Base-by-base conservation (phyloP, 2,113 vertebrate genomes). In the Lamprotornis superbus region DNA sequence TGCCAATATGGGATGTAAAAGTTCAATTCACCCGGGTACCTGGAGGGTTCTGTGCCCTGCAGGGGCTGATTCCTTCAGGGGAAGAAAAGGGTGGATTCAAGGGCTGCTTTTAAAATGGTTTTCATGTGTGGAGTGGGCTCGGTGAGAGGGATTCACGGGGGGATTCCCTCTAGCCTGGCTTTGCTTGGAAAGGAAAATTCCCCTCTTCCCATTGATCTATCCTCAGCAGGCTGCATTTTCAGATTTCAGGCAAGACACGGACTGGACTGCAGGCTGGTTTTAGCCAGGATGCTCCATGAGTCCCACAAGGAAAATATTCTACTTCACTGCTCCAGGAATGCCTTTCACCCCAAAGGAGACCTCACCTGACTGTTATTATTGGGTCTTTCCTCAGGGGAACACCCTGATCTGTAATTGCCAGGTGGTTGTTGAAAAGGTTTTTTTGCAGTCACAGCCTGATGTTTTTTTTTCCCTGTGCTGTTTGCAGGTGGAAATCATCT, bases 211-310 rank as follows among this genome's bases (percentile, higher is more conserved):
- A 3, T 15, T 9, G 21, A 7, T 42, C 64, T 40, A 10, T 19
- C 17, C 30, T 63, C 46, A 35, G 28, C 17, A 30, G 6, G 33
- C 37, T 77, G 22, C 14, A 2, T 28, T 74, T 27, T 10, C 63
- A 61, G 28, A 16, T 12, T 40, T 75, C 42, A 18, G 28, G 16
- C 15, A 10, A 44, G 15, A 21, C 20, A 1, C 0, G 0, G 74
- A 21, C 46, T 1, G 3, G 64, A 14, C n/a, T 74, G 19, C 24
- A 44, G 46, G 11, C 3, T 57, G 23, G 7, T 15, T 82, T 35
- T 6, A 50, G 3, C 30, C 24, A 6, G 20, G 46, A 2, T 56
- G 9, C 2, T 18, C 70, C 12, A 14, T 5, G 22, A 33, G 2
- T 55, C 65, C 21, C 42, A 33, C 44, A 39, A 30, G 8, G 4